Conservation (phyloP, 2,113 vertebrate genomes). For the Hyaena hyaena region DNA sequence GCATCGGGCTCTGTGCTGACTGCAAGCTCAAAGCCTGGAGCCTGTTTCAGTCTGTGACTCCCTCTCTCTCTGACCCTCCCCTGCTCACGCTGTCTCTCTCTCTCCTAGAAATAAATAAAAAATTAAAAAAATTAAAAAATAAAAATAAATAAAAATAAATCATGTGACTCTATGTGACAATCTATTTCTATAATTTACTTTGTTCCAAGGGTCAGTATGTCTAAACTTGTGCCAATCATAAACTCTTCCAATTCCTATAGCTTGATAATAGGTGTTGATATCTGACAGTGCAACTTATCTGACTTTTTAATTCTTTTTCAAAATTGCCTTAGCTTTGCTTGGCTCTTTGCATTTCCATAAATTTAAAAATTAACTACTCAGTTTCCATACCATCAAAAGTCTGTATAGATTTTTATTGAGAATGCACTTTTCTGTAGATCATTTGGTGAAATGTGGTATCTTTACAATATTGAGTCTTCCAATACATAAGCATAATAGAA, state of each 20-base stretch:
- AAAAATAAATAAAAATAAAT: neutral
- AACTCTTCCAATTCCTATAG: neutral
- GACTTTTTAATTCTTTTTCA: neutral
- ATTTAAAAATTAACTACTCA: neutral
- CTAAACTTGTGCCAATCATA: neutral
- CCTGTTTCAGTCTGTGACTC: no score
- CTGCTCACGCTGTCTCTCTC: no score
- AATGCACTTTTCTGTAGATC: neutral
- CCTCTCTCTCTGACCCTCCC: no score
- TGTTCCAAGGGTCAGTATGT: neutral
- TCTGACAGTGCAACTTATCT: neutral
- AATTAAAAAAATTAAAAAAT: no score
- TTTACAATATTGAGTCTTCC: neutral
- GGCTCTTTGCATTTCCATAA: neutral
- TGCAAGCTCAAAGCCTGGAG: no score
- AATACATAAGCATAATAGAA: neutral
- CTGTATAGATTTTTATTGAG: neutral
- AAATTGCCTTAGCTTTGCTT: neutral
- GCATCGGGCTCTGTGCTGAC: no score
- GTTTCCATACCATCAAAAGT: neutral
- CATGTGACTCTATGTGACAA: neutral
- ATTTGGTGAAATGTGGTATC: neutral
- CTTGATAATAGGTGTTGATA: neutral
- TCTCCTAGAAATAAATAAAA: no score
- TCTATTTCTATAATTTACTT: neutral